phyloP scores from a whole-genome alignment of 1,140 invertebrate genomes.

The Panonychus citri region DNA sequence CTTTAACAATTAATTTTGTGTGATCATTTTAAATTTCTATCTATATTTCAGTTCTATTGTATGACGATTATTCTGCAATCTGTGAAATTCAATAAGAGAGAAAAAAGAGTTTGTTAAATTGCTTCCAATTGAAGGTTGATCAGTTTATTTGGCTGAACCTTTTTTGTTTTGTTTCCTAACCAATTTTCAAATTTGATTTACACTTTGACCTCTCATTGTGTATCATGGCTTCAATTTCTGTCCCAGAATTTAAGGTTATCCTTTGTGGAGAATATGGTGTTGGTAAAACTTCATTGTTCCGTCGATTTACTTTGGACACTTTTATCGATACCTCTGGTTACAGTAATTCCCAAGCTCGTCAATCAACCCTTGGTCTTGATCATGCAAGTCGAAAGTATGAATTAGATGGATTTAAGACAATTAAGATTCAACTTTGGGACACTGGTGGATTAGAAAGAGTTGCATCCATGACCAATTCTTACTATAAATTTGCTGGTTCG shows the following conservation, averaged over 20 bases:
- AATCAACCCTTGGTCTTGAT: conserved; percentile 71
- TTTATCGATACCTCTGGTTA: conserved; percentile 43
- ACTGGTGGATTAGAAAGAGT: conserved; percentile 82
- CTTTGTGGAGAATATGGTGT: conserved; percentile 84
- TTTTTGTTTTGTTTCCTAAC: no score
- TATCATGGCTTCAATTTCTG: conserved; percentile 5
- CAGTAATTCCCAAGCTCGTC: conserved; percentile 24
- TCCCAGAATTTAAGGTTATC: conserved; percentile 73
- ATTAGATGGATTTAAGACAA: background rate
- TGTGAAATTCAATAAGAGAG: no score
- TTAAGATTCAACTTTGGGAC: conserved; percentile 55
- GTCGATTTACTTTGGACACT: conserved; percentile 64
- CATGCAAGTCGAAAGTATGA: conserved; percentile 32
- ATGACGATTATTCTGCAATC: no score
- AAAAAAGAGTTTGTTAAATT: no score
- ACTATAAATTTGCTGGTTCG: conserved; percentile 56
- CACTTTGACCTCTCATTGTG: no score
- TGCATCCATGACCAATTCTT: conserved; percentile 72
- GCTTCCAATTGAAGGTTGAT: no score
- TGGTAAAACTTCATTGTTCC: conserved; percentile 75
- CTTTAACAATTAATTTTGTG: no score
- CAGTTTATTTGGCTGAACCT: no score
- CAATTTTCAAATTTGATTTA: no score
- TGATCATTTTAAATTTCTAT: no score
- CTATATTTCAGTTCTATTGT: no score